phyloP scores from a whole-genome alignment of 2,888 invertebrate genomes.

The Polymixis flavicincta region DNA sequence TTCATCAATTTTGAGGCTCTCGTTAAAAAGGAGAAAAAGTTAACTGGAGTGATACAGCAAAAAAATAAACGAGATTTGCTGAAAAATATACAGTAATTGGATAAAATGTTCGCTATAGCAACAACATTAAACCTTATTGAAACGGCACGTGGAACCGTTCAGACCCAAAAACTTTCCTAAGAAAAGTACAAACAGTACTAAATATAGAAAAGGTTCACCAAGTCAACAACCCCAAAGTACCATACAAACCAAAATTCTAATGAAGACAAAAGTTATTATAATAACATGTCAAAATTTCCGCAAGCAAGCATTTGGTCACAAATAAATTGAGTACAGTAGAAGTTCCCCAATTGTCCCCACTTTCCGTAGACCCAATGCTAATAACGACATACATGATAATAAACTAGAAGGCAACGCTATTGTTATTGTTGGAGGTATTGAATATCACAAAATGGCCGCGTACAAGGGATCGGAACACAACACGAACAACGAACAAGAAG shows the following conservation, averaged over 20 bases:
- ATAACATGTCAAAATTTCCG: constrained; percentile 48
- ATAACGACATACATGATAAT: constrained; percentile 75
- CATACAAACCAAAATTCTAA: constrained; percentile 34
- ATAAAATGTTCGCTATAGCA: background rate
- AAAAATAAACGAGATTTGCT: background rate
- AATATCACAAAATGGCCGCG: constrained; percentile 77
- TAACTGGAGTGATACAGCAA: background rate
- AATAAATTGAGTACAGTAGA: constrained; percentile 55
- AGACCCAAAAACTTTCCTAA: background rate
- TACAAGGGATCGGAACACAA: constrained; percentile 74
- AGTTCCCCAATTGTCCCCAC: constrained; percentile 62
- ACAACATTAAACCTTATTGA: background rate
- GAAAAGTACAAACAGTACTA: constrained; percentile 14
- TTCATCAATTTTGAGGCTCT: background rate
- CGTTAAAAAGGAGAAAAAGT: background rate
- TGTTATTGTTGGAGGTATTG: constrained; percentile 78
- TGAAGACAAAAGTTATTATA: constrained; percentile 45
- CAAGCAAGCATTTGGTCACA: constrained; percentile 39
- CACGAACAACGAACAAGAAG: constrained; percentile 70
- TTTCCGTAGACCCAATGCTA: constrained; percentile 67
- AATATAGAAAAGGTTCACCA: constrained; percentile 8
- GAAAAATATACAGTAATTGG: background rate
- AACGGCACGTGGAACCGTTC: background rate
- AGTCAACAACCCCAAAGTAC: constrained; percentile 8
- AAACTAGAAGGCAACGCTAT: constrained; percentile 71